These are phyloP conservation scores for Augochlora pura DNA, from an alignment of 1,140 invertebrate species.

Conservation along the genomic window DNA sequence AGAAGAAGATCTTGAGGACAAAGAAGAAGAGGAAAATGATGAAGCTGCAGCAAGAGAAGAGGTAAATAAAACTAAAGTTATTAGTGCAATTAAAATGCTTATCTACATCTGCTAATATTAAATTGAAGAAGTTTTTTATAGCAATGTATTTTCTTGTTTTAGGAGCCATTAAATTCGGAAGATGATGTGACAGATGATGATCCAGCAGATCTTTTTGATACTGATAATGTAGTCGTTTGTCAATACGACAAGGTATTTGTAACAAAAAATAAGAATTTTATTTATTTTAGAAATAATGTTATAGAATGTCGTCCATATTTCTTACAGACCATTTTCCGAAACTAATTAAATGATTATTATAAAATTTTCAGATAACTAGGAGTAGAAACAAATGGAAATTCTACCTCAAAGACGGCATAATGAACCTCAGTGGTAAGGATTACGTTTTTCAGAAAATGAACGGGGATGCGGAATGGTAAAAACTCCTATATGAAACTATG, in stretches of 20 bases:
- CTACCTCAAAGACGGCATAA: conserved; percentile 99
- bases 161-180: conserved; percentile 96
- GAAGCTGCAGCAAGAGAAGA: conserved; percentile 81
- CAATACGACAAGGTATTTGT: conserved; percentile 97
- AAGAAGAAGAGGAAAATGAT: conserved; percentile 88
- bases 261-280: conserved; percentile 5
- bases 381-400: conserved; percentile 99
- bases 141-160: conserved; percentile 50
- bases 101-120: not conserved
- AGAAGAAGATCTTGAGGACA: conserved; percentile 84
- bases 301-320: not conserved
- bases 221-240: conserved; percentile 99
- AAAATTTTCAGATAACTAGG: conserved; percentile 90
- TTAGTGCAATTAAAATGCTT: too few relatives aligned
- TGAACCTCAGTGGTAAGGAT: conserved; percentile 99
- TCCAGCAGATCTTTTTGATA: conserved; percentile 96
- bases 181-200: conserved; percentile 99
- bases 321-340: not conserved
- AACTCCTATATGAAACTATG: conserved; percentile 27
- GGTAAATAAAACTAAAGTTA: conserved; percentile 64
- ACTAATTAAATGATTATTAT: not conserved
- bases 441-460: conserved; percentile 99
- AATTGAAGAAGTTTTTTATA: conserved; percentile 3
- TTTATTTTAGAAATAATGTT: not conserved
- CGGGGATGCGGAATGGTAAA: conserved; percentile 99